A percentile compares a stretch with the other conserved stretches of the same genome.
Evolutionary conservation across 2,888 invertebrate species (phyloP).

Genomic region (Drosophila barbarae): DNA sequence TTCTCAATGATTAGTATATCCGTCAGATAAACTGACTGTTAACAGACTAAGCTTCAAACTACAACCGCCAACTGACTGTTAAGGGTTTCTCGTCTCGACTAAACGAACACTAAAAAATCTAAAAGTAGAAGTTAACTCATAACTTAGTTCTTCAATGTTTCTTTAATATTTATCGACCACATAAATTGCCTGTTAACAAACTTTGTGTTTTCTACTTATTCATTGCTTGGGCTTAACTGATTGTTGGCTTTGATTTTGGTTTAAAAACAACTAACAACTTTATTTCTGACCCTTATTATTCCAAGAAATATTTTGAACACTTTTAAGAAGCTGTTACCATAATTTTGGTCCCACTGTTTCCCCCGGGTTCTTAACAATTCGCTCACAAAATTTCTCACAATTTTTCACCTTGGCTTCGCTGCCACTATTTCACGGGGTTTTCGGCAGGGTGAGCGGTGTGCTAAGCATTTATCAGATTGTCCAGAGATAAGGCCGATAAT

Average conservation of each 20-base stretch:
- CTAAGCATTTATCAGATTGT: slow-evolving; percentile 56
- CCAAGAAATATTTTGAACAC: background rate
- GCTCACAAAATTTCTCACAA: slow-evolving; percentile 24
- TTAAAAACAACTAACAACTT: background rate
- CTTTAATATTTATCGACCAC: background rate
- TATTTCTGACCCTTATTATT: background rate
- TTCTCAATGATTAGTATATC: no score
- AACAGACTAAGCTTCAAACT: background rate
- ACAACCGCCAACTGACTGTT: background rate
- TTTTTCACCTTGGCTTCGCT: slow-evolving; percentile 13
- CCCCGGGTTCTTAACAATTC: background rate
- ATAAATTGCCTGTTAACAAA: background rate
- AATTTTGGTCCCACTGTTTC: slow-evolving; percentile 4
- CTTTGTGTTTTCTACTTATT: background rate
- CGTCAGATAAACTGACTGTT: background rate
- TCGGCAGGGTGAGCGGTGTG: slow-evolving; percentile 12
- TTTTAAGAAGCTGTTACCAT: background rate
- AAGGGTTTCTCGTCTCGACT: no score
- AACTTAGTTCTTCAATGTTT: background rate
- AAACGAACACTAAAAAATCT: background rate
- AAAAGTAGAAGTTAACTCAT: background rate
- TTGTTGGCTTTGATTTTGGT: background rate
- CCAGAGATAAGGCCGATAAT: slow-evolving; percentile 58
- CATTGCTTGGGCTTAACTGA: background rate
- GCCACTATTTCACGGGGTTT: slow-evolving; percentile 11